A percentile compares a stretch with the other conserved stretches of the same genome.
Conservation (phyloP, 1,140 invertebrate species). For the Drosophila kepulauana region DNA sequence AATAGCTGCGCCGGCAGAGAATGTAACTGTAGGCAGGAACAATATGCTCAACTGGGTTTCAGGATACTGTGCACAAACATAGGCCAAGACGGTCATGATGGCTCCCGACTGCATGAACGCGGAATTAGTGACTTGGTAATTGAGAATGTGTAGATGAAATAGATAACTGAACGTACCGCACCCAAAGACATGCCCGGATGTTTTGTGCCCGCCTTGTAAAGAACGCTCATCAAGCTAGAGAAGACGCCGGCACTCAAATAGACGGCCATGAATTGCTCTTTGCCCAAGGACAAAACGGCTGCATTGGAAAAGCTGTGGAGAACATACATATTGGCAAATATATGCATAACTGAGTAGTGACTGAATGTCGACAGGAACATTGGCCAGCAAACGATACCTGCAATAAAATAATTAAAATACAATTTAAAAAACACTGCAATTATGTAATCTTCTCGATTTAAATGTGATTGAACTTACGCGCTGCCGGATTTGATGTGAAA, state of each 20-base stretch:
- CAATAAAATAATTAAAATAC: too few species aligned
- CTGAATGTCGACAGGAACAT: constrained; percentile 98
- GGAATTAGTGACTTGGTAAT: constrained; percentile 9
- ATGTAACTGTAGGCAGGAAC: constrained; percentile 94
- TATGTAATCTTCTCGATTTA: constrained; percentile 32
- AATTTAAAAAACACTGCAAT: neutral
- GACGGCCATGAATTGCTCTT: constrained; percentile 96
- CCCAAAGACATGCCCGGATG: constrained; percentile 92
- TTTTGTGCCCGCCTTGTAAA: constrained; percentile 90
- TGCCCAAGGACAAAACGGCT: constrained; percentile 92
- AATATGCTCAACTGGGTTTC: constrained; percentile 94
- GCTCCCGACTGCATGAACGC: constrained; percentile 93
- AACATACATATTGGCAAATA: constrained; percentile 98
- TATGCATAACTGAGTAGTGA: constrained; percentile 94
- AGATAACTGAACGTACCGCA: constrained; percentile 88
- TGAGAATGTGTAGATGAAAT: neutral
- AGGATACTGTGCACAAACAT: constrained; percentile 94
- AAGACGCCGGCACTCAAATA: constrained; percentile 95
- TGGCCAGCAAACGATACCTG: constrained; percentile 91
- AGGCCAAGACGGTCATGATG: constrained; percentile 95
- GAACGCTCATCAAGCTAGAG: constrained; percentile 93
- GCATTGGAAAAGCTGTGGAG: constrained; percentile 92
- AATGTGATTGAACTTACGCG: constrained; percentile 86
- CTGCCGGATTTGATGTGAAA: constrained; percentile 93
- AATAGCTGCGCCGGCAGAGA: constrained; percentile 93